phyloP scores from a whole-genome alignment of 2,113 vertebrate genomes.

The Heterochromis multidens region DNA sequence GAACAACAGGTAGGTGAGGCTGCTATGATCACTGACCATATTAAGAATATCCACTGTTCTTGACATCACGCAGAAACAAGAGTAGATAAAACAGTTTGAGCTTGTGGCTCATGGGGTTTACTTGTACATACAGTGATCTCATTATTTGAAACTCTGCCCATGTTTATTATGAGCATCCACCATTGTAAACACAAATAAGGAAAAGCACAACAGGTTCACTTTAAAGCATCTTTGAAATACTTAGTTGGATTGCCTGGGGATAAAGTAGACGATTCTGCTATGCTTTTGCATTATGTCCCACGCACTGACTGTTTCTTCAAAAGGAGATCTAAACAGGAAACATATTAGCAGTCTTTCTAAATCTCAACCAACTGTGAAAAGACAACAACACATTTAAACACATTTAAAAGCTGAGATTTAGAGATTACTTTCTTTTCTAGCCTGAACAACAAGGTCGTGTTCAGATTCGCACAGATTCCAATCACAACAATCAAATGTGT shows the following conservation, averaged over 20 bases:
- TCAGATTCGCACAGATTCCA: background rate
- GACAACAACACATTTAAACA: background rate
- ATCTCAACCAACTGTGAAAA: constrained; percentile 1
- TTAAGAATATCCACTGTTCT: background rate
- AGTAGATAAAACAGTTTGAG: background rate
- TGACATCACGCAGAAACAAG: background rate
- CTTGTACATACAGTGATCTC: background rate
- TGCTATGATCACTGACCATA: background rate
- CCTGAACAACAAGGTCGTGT: background rate
- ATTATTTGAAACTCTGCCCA: background rate
- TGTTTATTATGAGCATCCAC: background rate
- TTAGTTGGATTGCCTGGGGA: background rate
- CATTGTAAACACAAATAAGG: background rate
- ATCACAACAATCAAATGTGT: background rate
- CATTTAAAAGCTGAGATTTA: background rate
- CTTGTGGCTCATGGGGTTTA: background rate
- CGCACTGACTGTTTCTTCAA: background rate
- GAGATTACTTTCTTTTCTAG: background rate
- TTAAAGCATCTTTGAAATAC: background rate
- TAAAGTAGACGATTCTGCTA: background rate
- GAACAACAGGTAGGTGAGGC: background rate
- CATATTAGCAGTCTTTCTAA: background rate
- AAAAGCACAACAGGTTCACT: background rate
- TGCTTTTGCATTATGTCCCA: background rate
- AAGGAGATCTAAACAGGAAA: background rate